Base-by-base conservation (phyloP, 2,888 invertebrate species). In the Trissolcus brochymenae region DNA sequence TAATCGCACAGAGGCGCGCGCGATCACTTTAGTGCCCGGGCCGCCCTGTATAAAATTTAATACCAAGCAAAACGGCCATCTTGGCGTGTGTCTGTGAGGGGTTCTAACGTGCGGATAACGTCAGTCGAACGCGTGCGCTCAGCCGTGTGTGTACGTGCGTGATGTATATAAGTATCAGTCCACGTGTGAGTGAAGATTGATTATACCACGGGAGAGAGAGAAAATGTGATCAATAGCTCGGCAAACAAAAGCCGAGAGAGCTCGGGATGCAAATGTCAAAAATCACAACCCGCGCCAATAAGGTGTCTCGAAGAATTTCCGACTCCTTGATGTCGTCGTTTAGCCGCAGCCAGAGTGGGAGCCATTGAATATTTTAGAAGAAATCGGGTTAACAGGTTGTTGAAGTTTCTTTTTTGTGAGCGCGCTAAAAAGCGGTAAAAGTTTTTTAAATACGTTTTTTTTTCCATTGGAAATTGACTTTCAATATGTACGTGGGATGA, bases 161-260 rank as follows among this genome's bases (percentile, higher is more conserved):
- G 73, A 79, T 67, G 76, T 65, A 81, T 72, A 75, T 84, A 85
- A 84, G 83, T 81, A 81, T 81, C 71, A 72, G 81, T 80, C 80
- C 79, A 77, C 80, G 84, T 86, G 84, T 85, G 85, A 84, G 87
- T 83, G 85, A 88, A 89, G 89, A 89, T 89, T 89, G 88, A 89
- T 89, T 89, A 88, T 87, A 86, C 86, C 86, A 82, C 85, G 84
- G 84, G 87, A 86, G 88, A 88, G 84, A 84, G 87, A 86, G 88
- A 88, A 88, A 88, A 88, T 89, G 87, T 88, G 88, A 89, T 89
- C 89, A 89, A 88, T 89, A 89, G 86, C 85, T 83, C 82, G 83
- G 83, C 87, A 87, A 88, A 88, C 88, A 88, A 88, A 88, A 85
- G 85, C 84, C 82, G 79, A 82, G 83, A 83, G 16, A 46, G 84